Percentiles rank a stretch among this genome's conserved stretches.
phyloP scores from a whole-genome alignment of 1,140 invertebrate genomes.

The Drosophila sp. region DNA sequence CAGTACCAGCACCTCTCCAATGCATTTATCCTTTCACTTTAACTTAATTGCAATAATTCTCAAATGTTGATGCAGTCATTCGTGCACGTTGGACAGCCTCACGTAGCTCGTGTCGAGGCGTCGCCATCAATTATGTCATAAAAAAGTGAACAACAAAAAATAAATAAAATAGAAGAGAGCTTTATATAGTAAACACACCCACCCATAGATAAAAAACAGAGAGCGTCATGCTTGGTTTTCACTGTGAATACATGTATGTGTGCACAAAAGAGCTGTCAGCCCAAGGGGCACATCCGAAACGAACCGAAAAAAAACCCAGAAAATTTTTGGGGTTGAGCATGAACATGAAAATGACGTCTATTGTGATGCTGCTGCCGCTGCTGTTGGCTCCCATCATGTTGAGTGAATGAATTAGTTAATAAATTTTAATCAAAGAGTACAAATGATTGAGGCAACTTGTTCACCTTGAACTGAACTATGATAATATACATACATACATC shows the following conservation, averaged over 20 bases:
- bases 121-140: conserved; percentile 63
- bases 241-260: neutral
- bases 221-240: conserved; percentile 12
- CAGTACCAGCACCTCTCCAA: conserved; percentile 7
- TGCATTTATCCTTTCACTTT: conserved; percentile 51
- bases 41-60: conserved; percentile 16
- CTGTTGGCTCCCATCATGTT: conserved; percentile 17
- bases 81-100: conserved; percentile 9
- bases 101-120: conserved; percentile 47
- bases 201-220: conserved; percentile 11
- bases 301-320: conserved; percentile 16
- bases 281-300: conserved; percentile 1
- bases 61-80: conserved; percentile 17
- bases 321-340: conserved; percentile 33
- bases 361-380: conserved; percentile 8
- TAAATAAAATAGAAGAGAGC: conserved; percentile 4
- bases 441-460: conserved; percentile 28
- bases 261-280: conserved; percentile 15
- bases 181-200: neutral
- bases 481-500: conserved; percentile 16
- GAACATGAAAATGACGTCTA: conserved; percentile 25
- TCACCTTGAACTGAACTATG: conserved; percentile 52
- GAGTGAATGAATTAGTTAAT: conserved; percentile 57
- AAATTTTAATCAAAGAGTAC: conserved; percentile 62
- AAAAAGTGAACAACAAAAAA: conserved; percentile 32